Percentiles rank a stretch among this genome's conserved stretches.
phyloP scores from a whole-genome alignment of 2,797 vertebrate genomes.

The Spheniscus humboldti region DNA sequence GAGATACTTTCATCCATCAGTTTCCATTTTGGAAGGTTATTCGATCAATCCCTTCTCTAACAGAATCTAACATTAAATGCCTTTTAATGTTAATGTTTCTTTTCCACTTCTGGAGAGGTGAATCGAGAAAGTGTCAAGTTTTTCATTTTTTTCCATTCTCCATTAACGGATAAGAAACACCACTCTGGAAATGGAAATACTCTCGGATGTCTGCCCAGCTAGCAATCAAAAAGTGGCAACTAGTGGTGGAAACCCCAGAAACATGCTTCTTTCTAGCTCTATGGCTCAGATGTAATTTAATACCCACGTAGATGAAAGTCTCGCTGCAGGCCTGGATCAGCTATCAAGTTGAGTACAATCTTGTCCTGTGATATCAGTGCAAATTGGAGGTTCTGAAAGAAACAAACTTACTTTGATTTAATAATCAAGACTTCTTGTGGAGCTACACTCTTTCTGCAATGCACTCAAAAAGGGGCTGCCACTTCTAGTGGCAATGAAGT shows the following conservation, averaged over 20 bases:
- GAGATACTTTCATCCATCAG: neutral
- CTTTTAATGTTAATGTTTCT: neutral
- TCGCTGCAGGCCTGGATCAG: neutral
- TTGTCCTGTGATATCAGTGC: neutral
- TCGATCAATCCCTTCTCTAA: neutral
- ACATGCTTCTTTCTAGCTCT: neutral
- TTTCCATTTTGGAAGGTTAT: neutral
- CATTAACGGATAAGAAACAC: neutral
- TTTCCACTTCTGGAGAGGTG: neutral
- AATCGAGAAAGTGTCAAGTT: neutral
- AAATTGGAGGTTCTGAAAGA: neutral
- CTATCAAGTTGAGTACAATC: neutral
- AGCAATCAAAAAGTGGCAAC: neutral
- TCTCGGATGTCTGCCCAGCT: neutral
- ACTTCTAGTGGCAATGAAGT: neutral
- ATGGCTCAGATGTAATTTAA: neutral
- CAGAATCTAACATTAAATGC: neutral
- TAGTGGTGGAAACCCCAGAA: neutral
- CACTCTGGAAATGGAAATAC: neutral
- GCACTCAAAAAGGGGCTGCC: neutral
- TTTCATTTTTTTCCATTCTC: neutral
- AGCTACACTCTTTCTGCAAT: rapidly evolving
- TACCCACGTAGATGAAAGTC: neutral
- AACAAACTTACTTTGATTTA: neutral
- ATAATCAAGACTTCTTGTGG: neutral